Base-by-base conservation (phyloP, 2,888 invertebrate genomes). In the Nomada ferruginata region DNA sequence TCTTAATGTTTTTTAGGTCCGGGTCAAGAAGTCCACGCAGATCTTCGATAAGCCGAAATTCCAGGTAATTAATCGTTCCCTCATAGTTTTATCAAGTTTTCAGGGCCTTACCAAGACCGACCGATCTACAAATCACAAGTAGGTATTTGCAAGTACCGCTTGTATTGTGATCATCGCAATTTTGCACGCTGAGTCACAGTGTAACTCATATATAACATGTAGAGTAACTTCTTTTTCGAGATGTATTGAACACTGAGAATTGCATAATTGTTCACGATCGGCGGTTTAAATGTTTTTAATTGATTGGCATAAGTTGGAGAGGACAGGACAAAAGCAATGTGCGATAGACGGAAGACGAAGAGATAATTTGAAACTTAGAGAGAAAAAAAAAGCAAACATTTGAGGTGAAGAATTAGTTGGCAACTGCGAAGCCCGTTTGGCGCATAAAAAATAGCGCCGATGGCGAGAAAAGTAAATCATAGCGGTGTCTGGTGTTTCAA, bases 1-100 rank as follows among this genome's bases (percentile, higher is more conserved):
- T 89, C 85, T 92, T 89, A 86, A 89, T 90, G 87, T 90, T 91
- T 91, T 92, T 61, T 90, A 93, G 93, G 88, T 93, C 92, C 86
- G 84, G 84, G 79, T 93, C 93, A 72, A 91, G 90, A 91, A 93
- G 93, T 82, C 91, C 93, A 11, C 89, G 85, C 82, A 86, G 88
- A 77, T 89, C 91, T 10, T 84, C 90, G 18, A 86, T 89, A 65
- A 90, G 72, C 77, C 88, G 89, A 66, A 89, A 89, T 81, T 91
- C 92, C 79, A 93, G 93, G 93, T 93, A 92, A 93, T 78, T 50
- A 11, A 26, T 63, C 59, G 60, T 53, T 47, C 11, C 60, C 59
- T 61, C 18, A 11, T 42, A 77, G 64, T 69, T 89, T 90, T 90
- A 79, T 36, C 9, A 76, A 76, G 55, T 91, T 91, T 91, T 90